phyloP scores from a whole-genome alignment of 2,113 vertebrate genomes.

The Eptesicus fuscus region DNA sequence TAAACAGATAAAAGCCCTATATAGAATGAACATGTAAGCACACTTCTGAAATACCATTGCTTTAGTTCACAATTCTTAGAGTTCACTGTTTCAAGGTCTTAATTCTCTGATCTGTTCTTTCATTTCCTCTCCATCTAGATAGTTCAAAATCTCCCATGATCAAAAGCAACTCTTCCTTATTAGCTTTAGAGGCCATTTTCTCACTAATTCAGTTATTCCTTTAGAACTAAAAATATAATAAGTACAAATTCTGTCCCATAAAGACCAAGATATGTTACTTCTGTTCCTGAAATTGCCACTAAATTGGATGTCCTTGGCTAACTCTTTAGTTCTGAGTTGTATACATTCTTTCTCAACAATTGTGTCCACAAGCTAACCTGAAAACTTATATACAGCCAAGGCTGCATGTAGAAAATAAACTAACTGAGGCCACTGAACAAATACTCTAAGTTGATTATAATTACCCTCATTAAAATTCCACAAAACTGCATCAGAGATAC shows the following conservation, averaged over 20 bases:
- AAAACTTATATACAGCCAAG: background rate
- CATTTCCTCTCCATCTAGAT: background rate
- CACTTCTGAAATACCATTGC: background rate
- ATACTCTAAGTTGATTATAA: background rate
- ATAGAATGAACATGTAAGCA: background rate
- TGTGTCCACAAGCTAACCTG: background rate
- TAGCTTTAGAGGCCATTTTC: constrained; percentile 29
- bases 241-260: background rate
- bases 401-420: background rate
- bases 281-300: background rate
- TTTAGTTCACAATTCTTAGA: background rate
- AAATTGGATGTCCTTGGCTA: background rate
- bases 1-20: background rate
- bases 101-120: constrained; percentile 17
- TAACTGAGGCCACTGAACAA: background rate
- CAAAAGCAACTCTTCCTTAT: constrained; percentile 24
- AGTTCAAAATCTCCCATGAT: background rate
- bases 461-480: background rate
- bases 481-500: background rate
- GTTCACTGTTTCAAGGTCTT: background rate
- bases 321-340: background rate
- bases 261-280: background rate
- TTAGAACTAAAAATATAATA: constrained; percentile 27
- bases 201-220: constrained; percentile 8
- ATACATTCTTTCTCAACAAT: background rate